A percentile compares a stretch with the other conserved stretches of the same genome.
These are phyloP conservation scores for Zosterops pallidus DNA, from an alignment of 2,113 vertebrate genomes.

Conservation along the genomic window DNA sequence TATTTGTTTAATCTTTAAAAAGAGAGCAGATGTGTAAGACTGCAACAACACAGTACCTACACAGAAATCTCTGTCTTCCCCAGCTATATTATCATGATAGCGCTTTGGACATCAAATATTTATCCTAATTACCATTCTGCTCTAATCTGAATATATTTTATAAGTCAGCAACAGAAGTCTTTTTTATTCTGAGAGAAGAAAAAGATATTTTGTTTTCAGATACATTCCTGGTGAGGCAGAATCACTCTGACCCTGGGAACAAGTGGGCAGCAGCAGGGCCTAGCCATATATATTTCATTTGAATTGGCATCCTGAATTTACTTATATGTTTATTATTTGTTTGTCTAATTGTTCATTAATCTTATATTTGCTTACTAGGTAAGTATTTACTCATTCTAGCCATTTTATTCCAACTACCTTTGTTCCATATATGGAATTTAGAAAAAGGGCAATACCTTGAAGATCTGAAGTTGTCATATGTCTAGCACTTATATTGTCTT, in stretches of 20 bases:
- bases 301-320: neutral
- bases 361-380: neutral
- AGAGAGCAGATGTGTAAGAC: neutral
- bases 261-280: neutral
- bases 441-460: neutral
- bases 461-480: neutral
- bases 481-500: neutral
- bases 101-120: slow-evolving; percentile 57
- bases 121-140: slow-evolving; percentile 63
- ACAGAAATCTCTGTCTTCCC: slow-evolving; percentile 1
- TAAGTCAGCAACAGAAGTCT: neutral
- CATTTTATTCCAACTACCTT: neutral
- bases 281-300: neutral
- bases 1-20: slow-evolving; percentile 34
- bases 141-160: slow-evolving; percentile 52
- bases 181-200: neutral
- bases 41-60: neutral
- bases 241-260: neutral
- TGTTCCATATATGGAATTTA: neutral
- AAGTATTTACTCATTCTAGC: neutral
- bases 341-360: neutral
- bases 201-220: neutral
- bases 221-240: neutral
- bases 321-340: neutral
- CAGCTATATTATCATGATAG: neutral